These are phyloP conservation scores for Vannuccia rotundouncinata DNA, from an alignment of 2,888 invertebrate genomes.

Conservation along the genomic window DNA sequence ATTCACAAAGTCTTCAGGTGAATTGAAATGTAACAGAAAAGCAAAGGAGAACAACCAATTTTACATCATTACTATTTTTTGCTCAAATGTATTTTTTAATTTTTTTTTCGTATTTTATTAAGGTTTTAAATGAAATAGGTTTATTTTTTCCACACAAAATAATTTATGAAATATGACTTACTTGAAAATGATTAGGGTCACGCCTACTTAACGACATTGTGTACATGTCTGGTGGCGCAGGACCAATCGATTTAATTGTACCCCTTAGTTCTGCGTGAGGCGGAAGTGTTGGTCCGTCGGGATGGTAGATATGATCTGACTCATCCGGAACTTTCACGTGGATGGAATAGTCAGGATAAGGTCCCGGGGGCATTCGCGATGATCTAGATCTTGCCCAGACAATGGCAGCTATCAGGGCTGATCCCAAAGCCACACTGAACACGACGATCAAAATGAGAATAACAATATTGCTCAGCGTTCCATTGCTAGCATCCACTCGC, in stretches of 20 bases:
- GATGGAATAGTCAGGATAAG: neutral
- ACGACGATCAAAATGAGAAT: constrained; percentile 35
- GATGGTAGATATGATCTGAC: neutral
- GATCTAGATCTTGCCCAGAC: constrained; percentile 30
- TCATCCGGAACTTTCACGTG: constrained; percentile 10
- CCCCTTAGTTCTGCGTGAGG: neutral
- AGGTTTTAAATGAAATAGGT: neutral
- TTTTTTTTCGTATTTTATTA: no score
- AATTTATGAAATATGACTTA: neutral
- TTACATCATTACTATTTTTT: no score
- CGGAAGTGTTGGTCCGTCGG: neutral
- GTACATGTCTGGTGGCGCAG: neutral
- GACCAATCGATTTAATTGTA: neutral
- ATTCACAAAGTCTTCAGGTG: no score
- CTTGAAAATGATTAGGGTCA: neutral
- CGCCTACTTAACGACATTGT: constrained; percentile 4
- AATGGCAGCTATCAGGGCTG: constrained; percentile 27
- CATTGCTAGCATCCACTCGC: neutral
- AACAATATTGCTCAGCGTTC: constrained; percentile 25
- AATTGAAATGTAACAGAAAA: no score
- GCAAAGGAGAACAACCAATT: no score
- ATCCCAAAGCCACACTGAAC: constrained; percentile 21
- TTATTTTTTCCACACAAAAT: neutral
- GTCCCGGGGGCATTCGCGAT: neutral
- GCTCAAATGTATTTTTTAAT: no score